These are phyloP conservation scores for Hypocryptadius cinnamomeus DNA, from an alignment of 2,113 vertebrate genomes.

Conservation along the genomic window DNA sequence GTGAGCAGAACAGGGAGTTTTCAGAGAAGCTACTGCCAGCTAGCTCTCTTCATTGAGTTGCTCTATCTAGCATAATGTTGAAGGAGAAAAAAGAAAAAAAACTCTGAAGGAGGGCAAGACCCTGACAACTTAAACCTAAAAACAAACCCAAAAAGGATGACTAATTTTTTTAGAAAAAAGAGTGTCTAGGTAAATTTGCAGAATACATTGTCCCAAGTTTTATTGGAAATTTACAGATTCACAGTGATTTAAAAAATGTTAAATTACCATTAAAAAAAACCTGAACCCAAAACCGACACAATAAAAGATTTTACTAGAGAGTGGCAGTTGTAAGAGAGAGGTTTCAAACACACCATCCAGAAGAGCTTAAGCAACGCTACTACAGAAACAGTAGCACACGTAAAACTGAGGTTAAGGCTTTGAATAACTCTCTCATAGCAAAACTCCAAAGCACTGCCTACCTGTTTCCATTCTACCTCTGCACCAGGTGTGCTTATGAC, in stretches of 20 bases:
- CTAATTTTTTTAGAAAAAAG: background rate
- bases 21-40: background rate
- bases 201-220: background rate
- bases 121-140: background rate
- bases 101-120: background rate
- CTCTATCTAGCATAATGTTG: background rate
- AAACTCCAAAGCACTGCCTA: background rate
- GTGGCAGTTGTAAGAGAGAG: background rate
- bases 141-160: accelerated
- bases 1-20: background rate
- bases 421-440: background rate
- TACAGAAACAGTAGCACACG: background rate
- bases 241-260: background rate
- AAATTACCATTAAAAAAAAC: background rate
- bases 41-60: background rate
- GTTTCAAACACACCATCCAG: background rate
- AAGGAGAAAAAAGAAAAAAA: background rate
- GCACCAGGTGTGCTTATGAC: background rate
- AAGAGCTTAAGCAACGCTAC: background rate
- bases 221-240: background rate
- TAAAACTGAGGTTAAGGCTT: background rate
- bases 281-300: background rate
- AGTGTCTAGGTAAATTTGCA: background rate
- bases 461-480: background rate
- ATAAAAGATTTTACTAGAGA: background rate